Evolutionary conservation across 53 echinoderm and acorn worm species (phyloP).

Genomic region (Actinopyga echinites): DNA sequence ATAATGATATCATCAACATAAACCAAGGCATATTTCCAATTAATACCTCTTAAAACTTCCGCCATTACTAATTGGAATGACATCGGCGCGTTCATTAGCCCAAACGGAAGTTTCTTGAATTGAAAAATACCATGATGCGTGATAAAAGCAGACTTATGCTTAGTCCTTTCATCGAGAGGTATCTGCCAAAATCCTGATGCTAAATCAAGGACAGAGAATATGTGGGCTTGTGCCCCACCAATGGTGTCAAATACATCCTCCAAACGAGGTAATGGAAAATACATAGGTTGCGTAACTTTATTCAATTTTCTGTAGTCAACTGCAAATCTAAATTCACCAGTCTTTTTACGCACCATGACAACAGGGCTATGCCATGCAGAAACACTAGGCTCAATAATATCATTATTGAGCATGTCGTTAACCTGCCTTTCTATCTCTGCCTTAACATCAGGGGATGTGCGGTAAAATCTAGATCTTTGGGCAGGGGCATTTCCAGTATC

Average conservation of each 20-base stretch:
- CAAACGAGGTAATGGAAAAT: constrained; percentile 53
- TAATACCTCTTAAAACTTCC: constrained; percentile 48
- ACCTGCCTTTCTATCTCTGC: background rate
- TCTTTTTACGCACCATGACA: constrained; percentile 52
- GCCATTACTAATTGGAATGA: constrained; percentile 44
- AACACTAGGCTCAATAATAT: constrained; percentile 9
- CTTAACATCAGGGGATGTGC: background rate
- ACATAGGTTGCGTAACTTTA: constrained; percentile 58
- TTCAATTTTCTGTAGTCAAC: constrained; percentile 58
- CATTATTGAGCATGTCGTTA: background rate
- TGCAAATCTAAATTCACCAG: constrained; percentile 55
- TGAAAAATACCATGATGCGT: constrained; percentile 51
- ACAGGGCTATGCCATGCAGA: constrained; percentile 51
- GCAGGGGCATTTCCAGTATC: background rate
- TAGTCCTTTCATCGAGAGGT: constrained; percentile 33
- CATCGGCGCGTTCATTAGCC: constrained; percentile 42
- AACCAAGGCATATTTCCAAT: constrained; percentile 54
- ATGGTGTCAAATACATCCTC: constrained; percentile 64
- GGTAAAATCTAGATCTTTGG: background rate
- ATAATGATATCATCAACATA: constrained; percentile 55
- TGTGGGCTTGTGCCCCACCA: constrained; percentile 48
- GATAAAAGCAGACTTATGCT: constrained; percentile 50
- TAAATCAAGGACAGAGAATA: constrained; percentile 59
- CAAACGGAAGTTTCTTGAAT: constrained; percentile 54
- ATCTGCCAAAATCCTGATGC: constrained; percentile 70